Base-by-base conservation (phyloP, 2,797 vertebrate species). In the Novumbra hubbsi region DNA sequence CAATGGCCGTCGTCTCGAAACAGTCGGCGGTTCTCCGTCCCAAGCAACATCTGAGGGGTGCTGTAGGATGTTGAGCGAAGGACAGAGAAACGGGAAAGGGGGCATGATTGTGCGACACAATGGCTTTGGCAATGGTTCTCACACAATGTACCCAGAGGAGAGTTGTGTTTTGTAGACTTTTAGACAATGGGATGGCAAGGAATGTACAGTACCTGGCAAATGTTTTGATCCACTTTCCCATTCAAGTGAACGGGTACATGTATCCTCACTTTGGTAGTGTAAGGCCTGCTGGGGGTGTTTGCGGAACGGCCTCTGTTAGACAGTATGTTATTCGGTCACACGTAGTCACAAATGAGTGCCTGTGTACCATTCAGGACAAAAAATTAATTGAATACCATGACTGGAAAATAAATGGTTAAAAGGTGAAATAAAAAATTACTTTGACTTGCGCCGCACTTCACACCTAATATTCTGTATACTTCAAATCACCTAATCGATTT, bases 41-140 rank as follows among this genome's bases (percentile, higher is more conserved):
- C 74, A 55, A 48, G 70, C 68, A 70, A 74, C 88, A 84, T 90
- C 90, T 86, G 87, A 92, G 74, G 86, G 52, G 68, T 77, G 32
- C 66, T 62, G 73, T 78, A 71, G 92, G 89, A 91, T 90, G 86
- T 89, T 79, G 80, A 88, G 85, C 93, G 90, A 93, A 91, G 91
- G 80, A 80, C 76, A 21, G 41, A 88, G 88, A 90, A 90, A 88
- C 75, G 80, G 77, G 82, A 88, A 78, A 84, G 80, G 76, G 84
- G 80, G 74, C 78, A 83, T 86, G 88, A 87, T 86, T 45, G 84
- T 73, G 76, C 79, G 74, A 50, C 68, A 78, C 17, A 76, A 88
- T 86, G 64, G 90, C 87, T 86, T 88, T 72, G 79, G 75, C 49
- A 50, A 12, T 48, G 62, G 67, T 63, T 57, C 52, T 64, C 75